Base-by-base conservation (phyloP, 2,797 vertebrate genomes). In the Mormyrus proboscirostris region DNA sequence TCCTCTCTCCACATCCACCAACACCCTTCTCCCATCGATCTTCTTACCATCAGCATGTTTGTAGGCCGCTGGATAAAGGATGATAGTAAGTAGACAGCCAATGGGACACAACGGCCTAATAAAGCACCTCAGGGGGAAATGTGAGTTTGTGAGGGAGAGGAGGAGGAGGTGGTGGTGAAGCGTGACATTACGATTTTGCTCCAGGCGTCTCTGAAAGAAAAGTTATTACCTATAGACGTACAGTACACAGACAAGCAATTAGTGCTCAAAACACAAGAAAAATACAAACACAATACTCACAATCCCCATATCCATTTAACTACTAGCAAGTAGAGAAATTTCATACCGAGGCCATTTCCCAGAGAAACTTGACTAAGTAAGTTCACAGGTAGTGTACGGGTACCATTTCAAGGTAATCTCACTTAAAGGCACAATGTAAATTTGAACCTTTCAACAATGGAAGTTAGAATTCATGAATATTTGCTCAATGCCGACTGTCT, bases 41-140 rank as follows among this genome's bases (percentile, higher is more conserved):
- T 99, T 99, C 96, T 99, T 99, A 41, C 98, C 98, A 0, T 99
- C 98, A 6, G 98, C 98, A 47, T 99, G 98, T 93, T 99, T 99
- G 96, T 99, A 99, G 94, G 98, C 97, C 88, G 98, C 98, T 99
- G 96, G 89, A 96, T 59, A 86, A 19, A 50, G 89, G 59, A 76
- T 76, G 55, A 91, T 19, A 91, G 92, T 90, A 83, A 94, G 92
- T 94, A 89, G 90, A 91, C 10, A 29, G 59, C 49, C 65, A 86
- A 86, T 19, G 59, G 83, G 59, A 89, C 47, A 82, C 33, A 79
- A 47, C 14, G 82, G 41, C 51, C 33, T 44, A 83, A 73, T 51
- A 88, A 47, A 57, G 79, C 53, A 89, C 55, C 41, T 82, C 76
- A 83, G 4, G 41, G 55, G 12, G 51, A 89, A 57, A 55, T 25